Percentiles rank a stretch among this genome's conserved stretches.
phyloP scores from a whole-genome alignment of 2,888 invertebrate species.

The Unio delphinus region DNA sequence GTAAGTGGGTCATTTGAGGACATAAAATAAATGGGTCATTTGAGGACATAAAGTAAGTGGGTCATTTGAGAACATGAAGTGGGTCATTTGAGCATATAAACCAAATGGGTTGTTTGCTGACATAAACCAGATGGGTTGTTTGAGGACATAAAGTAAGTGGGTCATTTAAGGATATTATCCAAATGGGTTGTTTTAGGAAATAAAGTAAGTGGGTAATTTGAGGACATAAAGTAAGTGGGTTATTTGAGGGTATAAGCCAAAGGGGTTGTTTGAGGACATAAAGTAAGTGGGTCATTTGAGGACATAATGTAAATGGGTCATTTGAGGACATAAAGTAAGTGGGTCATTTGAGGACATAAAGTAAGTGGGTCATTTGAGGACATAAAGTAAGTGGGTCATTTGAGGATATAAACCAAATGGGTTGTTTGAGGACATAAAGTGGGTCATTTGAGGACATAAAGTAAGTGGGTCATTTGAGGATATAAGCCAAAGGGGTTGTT shows the following conservation, averaged over 20 bases:
- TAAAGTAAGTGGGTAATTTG: background rate
- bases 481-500: background rate
- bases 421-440: constrained; percentile 27
- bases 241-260: background rate
- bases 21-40: background rate
- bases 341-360: too few relatives aligned
- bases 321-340: background rate
- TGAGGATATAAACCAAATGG: constrained; percentile 27
- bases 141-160: constrained; percentile 35
- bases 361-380: too few relatives aligned
- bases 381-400: constrained; percentile 21
- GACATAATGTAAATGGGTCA: background rate
- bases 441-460: too few relatives aligned
- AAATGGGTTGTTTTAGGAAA: constrained; percentile 36
- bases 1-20: background rate
- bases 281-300: constrained; percentile 11
- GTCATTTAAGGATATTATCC: constrained; percentile 30
- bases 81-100: too few relatives aligned
- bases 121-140: constrained; percentile 26
- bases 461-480: too few relatives aligned
- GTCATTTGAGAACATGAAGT: too few relatives aligned
- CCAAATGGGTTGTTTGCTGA: too few relatives aligned
- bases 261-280: background rate
- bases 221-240: background rate
- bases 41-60: too few relatives aligned